Conservation (phyloP, 2,888 invertebrate species). For the Yponomeuta malinellus region DNA sequence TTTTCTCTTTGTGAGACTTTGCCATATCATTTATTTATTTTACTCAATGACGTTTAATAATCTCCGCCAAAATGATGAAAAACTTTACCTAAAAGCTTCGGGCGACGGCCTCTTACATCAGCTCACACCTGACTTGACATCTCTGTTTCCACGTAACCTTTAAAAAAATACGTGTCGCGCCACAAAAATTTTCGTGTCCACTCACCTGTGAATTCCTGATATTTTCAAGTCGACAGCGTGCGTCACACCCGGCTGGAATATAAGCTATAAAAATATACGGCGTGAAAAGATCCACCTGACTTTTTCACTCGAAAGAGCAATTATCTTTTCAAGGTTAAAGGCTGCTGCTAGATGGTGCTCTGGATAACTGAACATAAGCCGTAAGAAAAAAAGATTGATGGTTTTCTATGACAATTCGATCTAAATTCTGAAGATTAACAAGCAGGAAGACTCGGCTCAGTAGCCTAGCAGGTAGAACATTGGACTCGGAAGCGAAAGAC, state of each 20-base stretch:
- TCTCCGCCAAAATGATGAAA: background rate
- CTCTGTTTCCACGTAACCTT: background rate
- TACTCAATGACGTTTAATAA: background rate
- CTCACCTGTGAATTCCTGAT: background rate
- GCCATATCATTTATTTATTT: too few species aligned
- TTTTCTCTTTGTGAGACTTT: too few species aligned
- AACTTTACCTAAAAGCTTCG: background rate
- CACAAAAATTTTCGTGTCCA: background rate
- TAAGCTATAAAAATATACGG: background rate
- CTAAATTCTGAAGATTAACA: too few species aligned
- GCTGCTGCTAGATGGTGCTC: background rate
- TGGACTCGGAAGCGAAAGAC: too few species aligned
- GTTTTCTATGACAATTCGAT: too few species aligned
- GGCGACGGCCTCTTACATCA: too few species aligned
- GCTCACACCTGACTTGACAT: background rate
- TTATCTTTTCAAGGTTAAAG: background rate
- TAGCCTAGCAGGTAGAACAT: too few species aligned
- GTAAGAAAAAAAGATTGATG: too few species aligned
- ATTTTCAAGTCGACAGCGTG: background rate
- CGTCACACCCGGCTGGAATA: background rate
- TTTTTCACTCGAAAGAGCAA: background rate
- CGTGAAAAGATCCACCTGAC: background rate
- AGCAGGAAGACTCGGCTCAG: too few species aligned
- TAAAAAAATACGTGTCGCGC: background rate
- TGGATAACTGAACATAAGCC: background rate